Evolutionary conservation across 2,888 invertebrate species (phyloP).

Genomic region (Ypsolopha sequella): DNA sequence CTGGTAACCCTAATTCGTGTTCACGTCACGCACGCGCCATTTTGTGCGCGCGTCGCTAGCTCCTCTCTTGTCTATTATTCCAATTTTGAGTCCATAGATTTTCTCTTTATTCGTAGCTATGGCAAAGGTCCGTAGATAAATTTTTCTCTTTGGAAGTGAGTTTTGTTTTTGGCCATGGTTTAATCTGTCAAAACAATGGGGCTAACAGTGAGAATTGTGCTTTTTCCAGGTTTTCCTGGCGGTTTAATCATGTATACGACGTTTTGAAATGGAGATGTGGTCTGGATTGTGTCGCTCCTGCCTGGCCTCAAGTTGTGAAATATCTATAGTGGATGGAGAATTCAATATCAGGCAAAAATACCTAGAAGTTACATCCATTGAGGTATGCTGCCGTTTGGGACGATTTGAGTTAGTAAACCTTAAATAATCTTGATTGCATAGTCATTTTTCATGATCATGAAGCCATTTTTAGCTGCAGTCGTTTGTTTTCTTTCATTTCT

Average conservation of each 20-base stretch:
- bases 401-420: not conserved
- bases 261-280: constrained; percentile 57
- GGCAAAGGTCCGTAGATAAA: constrained; percentile 69
- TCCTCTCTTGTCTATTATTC: constrained; percentile 58
- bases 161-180: constrained; percentile 35
- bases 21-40: constrained; percentile 30
- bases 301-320: constrained; percentile 47
- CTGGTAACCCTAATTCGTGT: not conserved
- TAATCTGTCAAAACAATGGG: constrained; percentile 60
- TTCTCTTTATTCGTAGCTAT: constrained; percentile 32
- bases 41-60: constrained; percentile 36
- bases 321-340: constrained; percentile 47
- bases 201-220: constrained; percentile 24
- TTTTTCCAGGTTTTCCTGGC: constrained; percentile 45
- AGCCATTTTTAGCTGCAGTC: not conserved
- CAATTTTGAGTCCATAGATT: constrained; percentile 35
- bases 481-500: not conserved
- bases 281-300: constrained; percentile 60
- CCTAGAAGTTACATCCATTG: constrained; percentile 47
- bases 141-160: constrained; percentile 61
- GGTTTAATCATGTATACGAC: constrained; percentile 34
- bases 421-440: not conserved
- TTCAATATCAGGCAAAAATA: constrained; percentile 46
- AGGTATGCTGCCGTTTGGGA: constrained; percentile 26
- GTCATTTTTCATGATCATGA: not conserved